Percentiles rank a stretch among this genome's conserved stretches.
phyloP scores from a whole-genome alignment of 2,113 vertebrate species.

The Eidolon helvum region DNA sequence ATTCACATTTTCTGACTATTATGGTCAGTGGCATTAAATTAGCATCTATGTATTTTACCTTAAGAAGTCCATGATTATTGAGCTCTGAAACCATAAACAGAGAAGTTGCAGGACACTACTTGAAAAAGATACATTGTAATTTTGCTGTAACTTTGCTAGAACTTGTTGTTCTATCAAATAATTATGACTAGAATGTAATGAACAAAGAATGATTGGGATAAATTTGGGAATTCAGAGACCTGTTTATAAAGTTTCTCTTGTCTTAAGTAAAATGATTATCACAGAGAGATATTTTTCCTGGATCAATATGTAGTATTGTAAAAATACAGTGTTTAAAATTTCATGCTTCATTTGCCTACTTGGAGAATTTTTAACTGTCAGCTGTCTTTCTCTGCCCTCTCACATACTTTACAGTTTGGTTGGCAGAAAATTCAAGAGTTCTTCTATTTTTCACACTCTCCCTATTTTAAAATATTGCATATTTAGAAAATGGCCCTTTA shows the following conservation, averaged over 20 bases:
- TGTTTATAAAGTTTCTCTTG: constrained; percentile 73
- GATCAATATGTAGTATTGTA: constrained; percentile 65
- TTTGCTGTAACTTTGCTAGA: constrained; percentile 77
- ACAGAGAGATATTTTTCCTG: constrained; percentile 69
- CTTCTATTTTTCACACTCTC: constrained; percentile 58
- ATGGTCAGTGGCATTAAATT: constrained; percentile 78
- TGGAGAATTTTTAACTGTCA: constrained; percentile 75
- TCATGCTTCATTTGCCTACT: constrained; percentile 65
- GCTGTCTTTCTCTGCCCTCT: constrained; percentile 43
- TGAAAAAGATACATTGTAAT: constrained; percentile 81
- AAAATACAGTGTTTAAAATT: constrained; percentile 60
- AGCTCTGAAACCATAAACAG: constrained; percentile 77
- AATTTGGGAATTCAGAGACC: constrained; percentile 77
- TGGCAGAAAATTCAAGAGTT: constrained; percentile 60
- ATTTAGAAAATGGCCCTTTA: constrained; percentile 51
- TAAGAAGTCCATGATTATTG: constrained; percentile 70
- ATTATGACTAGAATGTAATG: constrained; percentile 79
- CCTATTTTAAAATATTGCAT: constrained; percentile 61
- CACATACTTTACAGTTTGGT: constrained; percentile 53
- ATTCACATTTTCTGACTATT: constrained; percentile 79
- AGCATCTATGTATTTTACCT: constrained; percentile 81
- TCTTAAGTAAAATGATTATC: constrained; percentile 77
- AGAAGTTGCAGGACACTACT: constrained; percentile 65
- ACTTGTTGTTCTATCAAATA: constrained; percentile 80
- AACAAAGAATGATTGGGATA: constrained; percentile 79